Evolutionary conservation across 1,140 invertebrate genomes (phyloP).

Genomic region (Lasioglossum baleicum): DNA sequence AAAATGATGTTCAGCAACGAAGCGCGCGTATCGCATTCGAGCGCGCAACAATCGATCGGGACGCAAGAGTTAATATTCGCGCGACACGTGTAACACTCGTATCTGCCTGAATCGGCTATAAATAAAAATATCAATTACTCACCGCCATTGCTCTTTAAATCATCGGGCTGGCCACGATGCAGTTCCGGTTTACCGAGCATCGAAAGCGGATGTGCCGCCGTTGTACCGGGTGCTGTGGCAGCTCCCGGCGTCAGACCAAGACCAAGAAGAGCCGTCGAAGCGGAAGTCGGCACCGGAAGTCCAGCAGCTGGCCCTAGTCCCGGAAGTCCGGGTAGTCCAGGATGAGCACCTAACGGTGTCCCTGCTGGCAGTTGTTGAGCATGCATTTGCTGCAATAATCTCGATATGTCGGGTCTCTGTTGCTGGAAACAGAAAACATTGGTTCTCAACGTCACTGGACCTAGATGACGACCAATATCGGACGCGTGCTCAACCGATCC

Average conservation of each 20-base stretch:
- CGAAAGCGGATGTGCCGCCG: conserved; percentile 82
- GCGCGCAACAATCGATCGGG: too few relatives aligned
- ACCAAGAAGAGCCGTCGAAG: conserved; percentile 73
- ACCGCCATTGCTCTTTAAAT: conserved; percentile 86
- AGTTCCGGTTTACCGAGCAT: conserved; percentile 86
- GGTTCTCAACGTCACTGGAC: neutral
- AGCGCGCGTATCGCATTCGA: too few relatives aligned
- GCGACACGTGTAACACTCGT: too few relatives aligned
- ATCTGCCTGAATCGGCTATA: neutral
- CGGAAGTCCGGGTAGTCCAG: conserved; percentile 78
- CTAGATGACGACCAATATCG: too few relatives aligned
- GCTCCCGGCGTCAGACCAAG: conserved; percentile 81
- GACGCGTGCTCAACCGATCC: too few relatives aligned
- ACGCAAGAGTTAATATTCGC: too few relatives aligned
- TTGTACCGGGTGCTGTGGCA: conserved; percentile 77
- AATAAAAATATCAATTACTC: conserved; percentile 66
- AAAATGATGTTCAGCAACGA: too few relatives aligned
- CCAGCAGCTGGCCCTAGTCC: conserved; percentile 75
- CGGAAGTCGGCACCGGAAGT: conserved; percentile 77
- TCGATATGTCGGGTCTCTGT: conserved; percentile 88
- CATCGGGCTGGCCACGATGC: conserved; percentile 82
- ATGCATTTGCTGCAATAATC: conserved; percentile 93
- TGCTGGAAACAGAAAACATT: conserved; percentile 81
- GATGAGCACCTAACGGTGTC: conserved; percentile 83
- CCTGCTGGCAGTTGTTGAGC: conserved; percentile 91